A percentile compares a stretch with the other conserved stretches of the same genome.
Conservation (phyloP, 2,113 vertebrate species). For the Aptenodytes patagonicus region DNA sequence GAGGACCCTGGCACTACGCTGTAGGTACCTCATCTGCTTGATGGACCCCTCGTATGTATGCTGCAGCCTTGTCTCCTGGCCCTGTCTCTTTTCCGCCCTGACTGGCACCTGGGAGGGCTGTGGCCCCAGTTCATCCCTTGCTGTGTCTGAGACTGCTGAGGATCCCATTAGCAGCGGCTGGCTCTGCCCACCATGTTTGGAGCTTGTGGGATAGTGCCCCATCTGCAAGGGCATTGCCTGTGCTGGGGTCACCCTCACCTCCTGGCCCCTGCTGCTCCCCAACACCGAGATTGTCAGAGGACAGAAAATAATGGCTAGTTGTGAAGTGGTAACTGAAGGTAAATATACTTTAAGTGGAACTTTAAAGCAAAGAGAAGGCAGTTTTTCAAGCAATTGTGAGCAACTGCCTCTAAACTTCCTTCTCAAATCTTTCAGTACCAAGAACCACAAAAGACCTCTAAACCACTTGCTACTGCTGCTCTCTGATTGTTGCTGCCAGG, state of each 20-base stretch:
- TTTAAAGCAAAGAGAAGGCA: neutral
- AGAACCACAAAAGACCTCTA: neutral
- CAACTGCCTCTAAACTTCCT: neutral
- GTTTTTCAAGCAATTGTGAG: neutral
- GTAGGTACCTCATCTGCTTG: neutral
- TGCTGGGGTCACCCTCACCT: neutral
- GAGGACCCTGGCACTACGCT: fast-evolving
- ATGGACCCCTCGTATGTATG: fast-evolving
- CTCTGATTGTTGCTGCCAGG: neutral
- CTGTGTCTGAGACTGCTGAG: neutral
- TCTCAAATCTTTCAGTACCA: neutral
- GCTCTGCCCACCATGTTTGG: fast-evolving
- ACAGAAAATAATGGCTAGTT: neutral
- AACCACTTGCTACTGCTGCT: neutral
- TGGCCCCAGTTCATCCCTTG: neutral
- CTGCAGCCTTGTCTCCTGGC: neutral
- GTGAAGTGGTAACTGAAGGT: neutral
- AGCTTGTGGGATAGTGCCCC: neutral
- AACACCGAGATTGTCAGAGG: neutral
- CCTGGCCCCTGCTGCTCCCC: neutral
- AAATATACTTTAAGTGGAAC: neutral
- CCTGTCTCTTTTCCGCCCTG: neutral
- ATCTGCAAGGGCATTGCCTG: fast-evolving
- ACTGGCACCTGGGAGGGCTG: neutral
- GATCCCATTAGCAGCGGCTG: fast-evolving